Conservation (phyloP, 2,113 vertebrate genomes). For the Atractosteus spatula region DNA sequence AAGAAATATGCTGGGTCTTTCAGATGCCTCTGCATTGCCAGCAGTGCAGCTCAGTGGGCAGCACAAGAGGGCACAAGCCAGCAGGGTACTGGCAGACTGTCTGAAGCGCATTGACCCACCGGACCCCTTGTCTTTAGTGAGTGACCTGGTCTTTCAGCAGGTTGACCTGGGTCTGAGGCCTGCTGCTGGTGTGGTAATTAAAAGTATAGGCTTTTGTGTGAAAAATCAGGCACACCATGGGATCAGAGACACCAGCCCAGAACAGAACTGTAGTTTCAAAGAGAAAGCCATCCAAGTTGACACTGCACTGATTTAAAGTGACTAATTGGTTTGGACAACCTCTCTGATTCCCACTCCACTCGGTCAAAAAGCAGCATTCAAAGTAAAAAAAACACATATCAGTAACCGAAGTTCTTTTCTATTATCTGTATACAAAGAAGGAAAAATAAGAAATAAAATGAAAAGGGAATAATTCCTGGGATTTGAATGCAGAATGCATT, state of each 20-base stretch:
- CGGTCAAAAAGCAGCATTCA: too few relatives aligned
- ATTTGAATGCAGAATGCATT: too few relatives aligned
- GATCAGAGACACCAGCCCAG: constrained; percentile 34
- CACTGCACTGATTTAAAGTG: background rate
- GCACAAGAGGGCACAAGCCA: constrained; percentile 10
- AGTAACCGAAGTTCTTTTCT: too few relatives aligned
- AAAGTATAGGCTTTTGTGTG: constrained; percentile 37
- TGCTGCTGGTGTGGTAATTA: constrained; percentile 53
- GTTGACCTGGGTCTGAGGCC: background rate
- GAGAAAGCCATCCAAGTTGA: background rate
- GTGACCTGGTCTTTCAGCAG: too few relatives aligned
- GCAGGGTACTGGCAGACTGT: constrained; percentile 42
- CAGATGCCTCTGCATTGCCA: too few relatives aligned
- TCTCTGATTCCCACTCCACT: background rate
- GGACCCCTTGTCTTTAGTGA: background rate
- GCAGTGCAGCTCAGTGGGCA: too few relatives aligned
- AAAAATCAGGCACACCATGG: constrained; percentile 30
- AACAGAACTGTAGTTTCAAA: constrained; percentile 26
- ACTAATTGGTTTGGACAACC: background rate
- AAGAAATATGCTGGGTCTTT: too few relatives aligned
- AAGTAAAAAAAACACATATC: too few relatives aligned
- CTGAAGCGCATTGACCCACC: constrained; percentile 32
- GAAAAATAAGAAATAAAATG: too few relatives aligned
- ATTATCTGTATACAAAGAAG: too few relatives aligned
- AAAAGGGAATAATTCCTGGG: too few relatives aligned